A percentile compares a stretch with the other conserved stretches of the same genome.
Evolutionary conservation across 1,140 invertebrate genomes (phyloP).

Genomic region (Hylaeus anthracinus): DNA sequence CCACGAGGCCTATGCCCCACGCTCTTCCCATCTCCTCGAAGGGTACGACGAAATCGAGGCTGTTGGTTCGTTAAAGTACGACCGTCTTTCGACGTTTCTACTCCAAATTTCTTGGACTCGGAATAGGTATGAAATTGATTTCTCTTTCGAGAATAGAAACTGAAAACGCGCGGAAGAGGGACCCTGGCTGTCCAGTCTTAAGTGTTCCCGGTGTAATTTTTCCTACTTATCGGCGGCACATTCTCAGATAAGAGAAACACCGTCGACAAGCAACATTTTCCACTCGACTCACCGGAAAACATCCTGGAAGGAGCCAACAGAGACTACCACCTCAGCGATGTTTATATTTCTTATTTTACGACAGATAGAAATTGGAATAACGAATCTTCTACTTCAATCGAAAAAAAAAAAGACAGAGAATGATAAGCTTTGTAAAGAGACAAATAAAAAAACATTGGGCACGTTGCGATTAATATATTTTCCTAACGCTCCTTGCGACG

Average conservation of each 20-base stretch:
- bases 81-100: no score
- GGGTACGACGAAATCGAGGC: neutral
- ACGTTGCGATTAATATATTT: no score
- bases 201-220: conserved; percentile 33
- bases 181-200: conserved; percentile 15
- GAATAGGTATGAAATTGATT: conserved; percentile 3
- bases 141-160: neutral
- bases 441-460: no score
- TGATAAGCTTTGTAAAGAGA: no score
- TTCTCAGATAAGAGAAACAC: conserved; percentile 40
- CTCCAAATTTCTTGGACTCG: neutral
- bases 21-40: neutral
- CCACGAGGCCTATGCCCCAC: conserved; percentile 10
- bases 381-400: no score
- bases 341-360: neutral
- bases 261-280: conserved; percentile 40
- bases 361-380: neutral
- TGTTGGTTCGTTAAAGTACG: neutral
- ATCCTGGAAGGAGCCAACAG: neutral
- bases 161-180: conserved; percentile 9
- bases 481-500: neutral
- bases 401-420: no score
- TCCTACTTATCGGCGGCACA: conserved; percentile 31
- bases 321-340: conserved; percentile 8
- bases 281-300: conserved; percentile 36